These are phyloP conservation scores for Acanthoscelides obtectus DNA, from an alignment of 2,888 invertebrate genomes.

Conservation along the genomic window DNA sequence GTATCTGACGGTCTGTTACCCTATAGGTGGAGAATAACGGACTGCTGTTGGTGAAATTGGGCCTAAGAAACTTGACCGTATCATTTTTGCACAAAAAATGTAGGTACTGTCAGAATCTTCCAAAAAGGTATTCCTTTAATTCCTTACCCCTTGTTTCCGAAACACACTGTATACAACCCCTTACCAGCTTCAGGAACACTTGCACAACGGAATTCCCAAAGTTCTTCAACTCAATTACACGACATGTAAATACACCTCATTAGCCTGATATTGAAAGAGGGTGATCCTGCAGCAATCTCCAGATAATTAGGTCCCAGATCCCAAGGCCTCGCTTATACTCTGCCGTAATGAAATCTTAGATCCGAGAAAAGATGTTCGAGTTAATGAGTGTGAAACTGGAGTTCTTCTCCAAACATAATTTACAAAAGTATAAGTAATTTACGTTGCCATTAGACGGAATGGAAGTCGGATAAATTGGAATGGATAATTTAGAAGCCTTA, in stretches of 20 bases:
- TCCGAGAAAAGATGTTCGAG: not conserved
- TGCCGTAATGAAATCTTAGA: not conserved
- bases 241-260: not conserved
- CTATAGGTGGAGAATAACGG: too few relatives aligned
- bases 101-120: too few relatives aligned
- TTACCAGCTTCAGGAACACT: not conserved
- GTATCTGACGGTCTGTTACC: too few relatives aligned
- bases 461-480: not conserved
- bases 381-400: not conserved
- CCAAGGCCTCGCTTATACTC: not conserved
- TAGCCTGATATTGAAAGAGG: not conserved
- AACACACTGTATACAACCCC: not conserved
- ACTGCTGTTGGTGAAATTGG: too few relatives aligned
- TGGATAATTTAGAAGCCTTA: not conserved
- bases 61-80: too few relatives aligned
- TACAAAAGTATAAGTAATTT: not conserved
- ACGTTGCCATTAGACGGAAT: not conserved
- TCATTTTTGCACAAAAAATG: too few relatives aligned
- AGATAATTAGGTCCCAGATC: not conserved
- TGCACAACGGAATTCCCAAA: not conserved
- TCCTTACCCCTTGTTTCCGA: too few relatives aligned
- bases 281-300: not conserved
- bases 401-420: not conserved
- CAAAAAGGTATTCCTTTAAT: too few relatives aligned
- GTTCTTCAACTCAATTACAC: not conserved